Evolutionary conservation across 1,140 invertebrate species (phyloP).

Genomic region (Drosophila sechellia): DNA sequence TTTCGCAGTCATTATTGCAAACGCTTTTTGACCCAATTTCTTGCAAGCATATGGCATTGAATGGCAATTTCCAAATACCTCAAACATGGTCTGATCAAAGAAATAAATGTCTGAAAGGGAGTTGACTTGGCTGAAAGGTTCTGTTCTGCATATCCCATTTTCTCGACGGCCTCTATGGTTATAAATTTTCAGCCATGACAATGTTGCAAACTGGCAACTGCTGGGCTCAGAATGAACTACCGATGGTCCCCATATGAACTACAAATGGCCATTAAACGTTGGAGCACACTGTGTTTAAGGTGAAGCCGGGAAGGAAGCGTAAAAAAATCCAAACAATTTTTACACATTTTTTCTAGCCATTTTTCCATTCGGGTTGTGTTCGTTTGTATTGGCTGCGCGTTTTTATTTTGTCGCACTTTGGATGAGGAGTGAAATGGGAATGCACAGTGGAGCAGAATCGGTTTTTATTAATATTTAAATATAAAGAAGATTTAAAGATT

Average conservation of each 20-base stretch:
- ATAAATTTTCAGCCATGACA: constrained; percentile 72
- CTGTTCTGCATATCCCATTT: constrained; percentile 26
- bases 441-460: constrained; percentile 9
- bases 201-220: constrained; percentile 70
- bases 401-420: constrained; percentile 44
- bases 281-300: constrained; percentile 1
- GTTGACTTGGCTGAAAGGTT: constrained; percentile 35
- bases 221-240: constrained; percentile 50
- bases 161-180: constrained; percentile 1
- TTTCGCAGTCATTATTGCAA: constrained; percentile 56
- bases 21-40: constrained; percentile 74
- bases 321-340: constrained; percentile 63
- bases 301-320: constrained; percentile 7
- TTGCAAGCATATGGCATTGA: constrained; percentile 51
- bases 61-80: constrained; percentile 34
- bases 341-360: constrained; percentile 70
- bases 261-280: constrained; percentile 63
- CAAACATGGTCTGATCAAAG: constrained; percentile 10
- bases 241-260: constrained; percentile 63
- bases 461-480: too few species aligned
- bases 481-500: too few species aligned
- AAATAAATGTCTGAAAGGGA: constrained; percentile 26
- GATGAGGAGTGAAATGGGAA: constrained; percentile 12
- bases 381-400: constrained; percentile 51
- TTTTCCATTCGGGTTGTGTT: constrained; percentile 26